Conservation (phyloP, 2,797 vertebrate species). For the Tarsius wallacei region DNA sequence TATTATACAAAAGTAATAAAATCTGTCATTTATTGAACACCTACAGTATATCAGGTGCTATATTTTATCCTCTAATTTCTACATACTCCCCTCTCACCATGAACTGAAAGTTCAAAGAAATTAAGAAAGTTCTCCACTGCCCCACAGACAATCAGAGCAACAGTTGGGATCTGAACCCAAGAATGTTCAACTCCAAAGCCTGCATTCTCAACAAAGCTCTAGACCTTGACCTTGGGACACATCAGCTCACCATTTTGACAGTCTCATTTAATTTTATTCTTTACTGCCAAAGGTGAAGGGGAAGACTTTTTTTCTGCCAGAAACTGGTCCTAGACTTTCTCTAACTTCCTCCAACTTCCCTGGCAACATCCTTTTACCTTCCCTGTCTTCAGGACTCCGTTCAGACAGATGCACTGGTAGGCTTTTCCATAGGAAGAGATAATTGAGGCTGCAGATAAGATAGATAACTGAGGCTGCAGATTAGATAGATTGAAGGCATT, state of each 20-base stretch:
- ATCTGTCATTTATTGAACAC: not conserved
- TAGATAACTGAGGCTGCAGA: not conserved
- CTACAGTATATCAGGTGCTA: not conserved
- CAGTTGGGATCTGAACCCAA: not conserved
- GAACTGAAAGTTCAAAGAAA: conserved; percentile 43
- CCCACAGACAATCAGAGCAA: not conserved
- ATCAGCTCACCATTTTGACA: not conserved
- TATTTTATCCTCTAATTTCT: not conserved
- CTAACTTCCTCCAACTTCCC: not conserved
- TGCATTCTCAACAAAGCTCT: not conserved
- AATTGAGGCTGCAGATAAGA: not conserved
- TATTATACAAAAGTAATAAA: not conserved
- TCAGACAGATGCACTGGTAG: not conserved
- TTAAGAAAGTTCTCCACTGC: not conserved
- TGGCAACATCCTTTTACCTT: not conserved
- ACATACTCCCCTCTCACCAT: not conserved
- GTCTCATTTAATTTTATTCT: conserved; percentile 3
- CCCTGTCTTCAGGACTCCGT: not conserved
- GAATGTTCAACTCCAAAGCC: not conserved
- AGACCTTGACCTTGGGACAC: not conserved
- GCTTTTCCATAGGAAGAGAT: not conserved
- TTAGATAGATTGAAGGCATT: not conserved
- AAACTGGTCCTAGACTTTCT: not conserved
- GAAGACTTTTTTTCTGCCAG: not conserved
- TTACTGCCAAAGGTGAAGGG: not conserved